These are phyloP conservation scores for Drosophila colorata DNA, from an alignment of 2,888 invertebrate species.

Conservation along the genomic window DNA sequence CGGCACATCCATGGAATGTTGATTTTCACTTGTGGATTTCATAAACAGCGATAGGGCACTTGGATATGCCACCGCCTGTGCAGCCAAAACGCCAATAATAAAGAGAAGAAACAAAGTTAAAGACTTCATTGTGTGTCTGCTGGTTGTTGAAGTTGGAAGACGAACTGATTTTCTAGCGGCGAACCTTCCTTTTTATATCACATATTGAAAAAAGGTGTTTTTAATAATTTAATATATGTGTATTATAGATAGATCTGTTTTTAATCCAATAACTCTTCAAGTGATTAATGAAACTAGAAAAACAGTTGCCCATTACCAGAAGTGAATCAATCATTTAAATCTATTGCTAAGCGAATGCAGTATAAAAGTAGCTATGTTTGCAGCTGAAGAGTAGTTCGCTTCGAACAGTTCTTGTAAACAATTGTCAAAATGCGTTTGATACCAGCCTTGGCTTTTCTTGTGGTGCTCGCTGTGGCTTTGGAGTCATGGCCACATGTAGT, in stretches of 20 bases:
- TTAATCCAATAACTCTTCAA: not conserved
- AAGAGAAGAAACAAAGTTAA: slow-evolving; percentile 3
- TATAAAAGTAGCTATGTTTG: slow-evolving; percentile 38
- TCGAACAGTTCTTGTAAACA: slow-evolving; percentile 9
- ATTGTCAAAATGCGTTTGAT: slow-evolving; percentile 35
- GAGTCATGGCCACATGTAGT: not conserved
- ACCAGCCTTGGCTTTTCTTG: slow-evolving; percentile 5
- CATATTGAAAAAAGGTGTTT: slow-evolving; percentile 8
- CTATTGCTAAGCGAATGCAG: not conserved
- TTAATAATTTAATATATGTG: not conserved
- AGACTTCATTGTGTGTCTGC: slow-evolving; percentile 20
- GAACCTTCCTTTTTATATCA: slow-evolving; percentile 31
- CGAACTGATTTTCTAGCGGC: slow-evolving; percentile 22
- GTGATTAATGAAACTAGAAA: slow-evolving; percentile 2
- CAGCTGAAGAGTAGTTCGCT: slow-evolving; percentile 28
- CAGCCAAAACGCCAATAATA: slow-evolving; percentile 7
- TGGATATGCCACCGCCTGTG: not conserved
- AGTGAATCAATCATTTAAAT: slow-evolving; percentile 30
- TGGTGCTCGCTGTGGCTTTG: slow-evolving; percentile 11
- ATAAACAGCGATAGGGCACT: slow-evolving; percentile 3
- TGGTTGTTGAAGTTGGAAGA: slow-evolving; percentile 1
- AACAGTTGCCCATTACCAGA: slow-evolving; percentile 38
- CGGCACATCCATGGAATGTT: slow-evolving; percentile 40
- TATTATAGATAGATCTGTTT: slow-evolving; percentile 13
- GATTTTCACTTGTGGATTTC: slow-evolving; percentile 1